phyloP scores from a whole-genome alignment of 2,113 vertebrate species.

The Gymnogyps californianus region DNA sequence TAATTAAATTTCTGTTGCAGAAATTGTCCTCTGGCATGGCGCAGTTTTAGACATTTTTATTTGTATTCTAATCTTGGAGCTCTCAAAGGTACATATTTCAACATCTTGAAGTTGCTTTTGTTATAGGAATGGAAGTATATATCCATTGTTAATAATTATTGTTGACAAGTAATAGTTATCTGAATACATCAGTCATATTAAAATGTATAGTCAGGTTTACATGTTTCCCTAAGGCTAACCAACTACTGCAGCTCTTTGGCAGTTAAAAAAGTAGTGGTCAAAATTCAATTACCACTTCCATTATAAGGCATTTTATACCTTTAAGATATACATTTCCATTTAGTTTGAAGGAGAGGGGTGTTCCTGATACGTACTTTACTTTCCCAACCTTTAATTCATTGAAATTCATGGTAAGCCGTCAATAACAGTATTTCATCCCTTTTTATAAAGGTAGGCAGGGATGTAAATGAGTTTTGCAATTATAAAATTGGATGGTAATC shows the following conservation, averaged over 20 bases:
- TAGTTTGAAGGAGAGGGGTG: conserved; percentile 45
- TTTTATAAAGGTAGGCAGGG: conserved; percentile 60
- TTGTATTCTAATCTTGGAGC: conserved; percentile 65
- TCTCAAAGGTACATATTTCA: conserved; percentile 72
- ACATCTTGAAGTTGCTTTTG: conserved; percentile 72
- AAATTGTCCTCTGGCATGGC: conserved; percentile 70
- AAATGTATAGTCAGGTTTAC: conserved; percentile 68
- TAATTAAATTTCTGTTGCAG: conserved; percentile 62
- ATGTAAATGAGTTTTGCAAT: conserved; percentile 69
- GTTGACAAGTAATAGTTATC: conserved; percentile 76
- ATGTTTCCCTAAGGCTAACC: conserved; percentile 67
- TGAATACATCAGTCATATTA: conserved; percentile 70
- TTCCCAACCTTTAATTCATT: conserved; percentile 30
- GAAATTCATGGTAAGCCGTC: conserved; percentile 40
- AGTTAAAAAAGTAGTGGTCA: conserved; percentile 57
- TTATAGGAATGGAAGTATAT: conserved; percentile 79
- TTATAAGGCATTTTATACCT: conserved; percentile 56
- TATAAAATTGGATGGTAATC: conserved; percentile 44
- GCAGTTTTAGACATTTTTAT: conserved; percentile 68
- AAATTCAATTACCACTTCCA: conserved; percentile 56
- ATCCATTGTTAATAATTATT: conserved; percentile 76
- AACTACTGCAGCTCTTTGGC: conserved; percentile 40
- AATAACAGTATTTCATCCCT: conserved; percentile 23
- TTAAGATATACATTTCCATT: conserved; percentile 45
- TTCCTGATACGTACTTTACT: conserved; percentile 14